Percentiles rank a stretch among this genome's conserved stretches.
phyloP scores from a whole-genome alignment of 2,113 vertebrate species.

The Salminus brasiliensis region DNA sequence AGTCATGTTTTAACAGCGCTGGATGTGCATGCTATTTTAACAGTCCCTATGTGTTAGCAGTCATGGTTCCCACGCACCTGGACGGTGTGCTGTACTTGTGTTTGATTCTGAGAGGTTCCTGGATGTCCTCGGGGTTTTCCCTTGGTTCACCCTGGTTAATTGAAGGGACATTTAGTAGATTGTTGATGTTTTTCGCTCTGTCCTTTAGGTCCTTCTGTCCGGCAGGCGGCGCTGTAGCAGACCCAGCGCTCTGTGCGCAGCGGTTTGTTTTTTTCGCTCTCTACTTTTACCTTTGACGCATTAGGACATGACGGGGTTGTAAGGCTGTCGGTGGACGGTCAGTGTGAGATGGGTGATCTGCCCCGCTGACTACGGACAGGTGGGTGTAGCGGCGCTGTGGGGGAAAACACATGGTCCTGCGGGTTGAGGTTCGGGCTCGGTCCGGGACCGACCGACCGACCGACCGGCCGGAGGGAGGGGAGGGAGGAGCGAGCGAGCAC shows the following conservation, averaged over 20 bases:
- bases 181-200: too few relatives aligned
- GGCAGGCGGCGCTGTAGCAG: conserved; percentile 74
- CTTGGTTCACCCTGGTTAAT: too few relatives aligned
- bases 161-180: too few relatives aligned
- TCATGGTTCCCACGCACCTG: too few relatives aligned
- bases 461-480: background rate
- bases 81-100: too few relatives aligned
- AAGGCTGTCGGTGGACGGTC: conserved; percentile 42
- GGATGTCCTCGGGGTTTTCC: too few relatives aligned
- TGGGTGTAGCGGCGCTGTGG: conserved; percentile 7
- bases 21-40: too few relatives aligned
- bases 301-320: conserved; percentile 58
- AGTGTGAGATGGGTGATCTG: conserved; percentile 51
- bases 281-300: conserved; percentile 64
- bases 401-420: background rate
- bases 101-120: too few relatives aligned
- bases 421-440: background rate
- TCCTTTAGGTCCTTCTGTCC: conserved; percentile 71
- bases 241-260: conserved; percentile 52
- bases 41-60: too few relatives aligned
- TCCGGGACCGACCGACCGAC: too few relatives aligned
- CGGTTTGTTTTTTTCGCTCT: conserved; percentile 51
- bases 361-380: conserved; percentile 56
- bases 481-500: conserved; percentile 32
- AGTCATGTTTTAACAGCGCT: too few relatives aligned